phyloP scores from a whole-genome alignment of 1,140 invertebrate genomes.

The Galleria mellonella region DNA sequence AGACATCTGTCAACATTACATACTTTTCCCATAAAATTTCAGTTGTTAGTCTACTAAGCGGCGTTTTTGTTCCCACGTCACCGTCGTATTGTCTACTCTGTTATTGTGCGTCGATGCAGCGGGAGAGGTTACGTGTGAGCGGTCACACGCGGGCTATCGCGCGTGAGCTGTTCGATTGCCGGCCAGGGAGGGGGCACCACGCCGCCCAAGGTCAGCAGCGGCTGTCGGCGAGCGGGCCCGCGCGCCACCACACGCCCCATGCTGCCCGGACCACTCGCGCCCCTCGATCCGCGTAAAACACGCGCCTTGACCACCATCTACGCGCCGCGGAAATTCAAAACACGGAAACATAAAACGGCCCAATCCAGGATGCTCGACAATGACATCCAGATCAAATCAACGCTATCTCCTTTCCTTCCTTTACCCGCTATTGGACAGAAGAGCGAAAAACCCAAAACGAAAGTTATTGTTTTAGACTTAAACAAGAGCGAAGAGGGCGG shows the following conservation, averaged over 20 bases:
- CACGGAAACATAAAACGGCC: constrained; percentile 50
- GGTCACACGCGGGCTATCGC: constrained; percentile 22
- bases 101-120: constrained; percentile 14
- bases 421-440: constrained; percentile 66
- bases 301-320: constrained; percentile 65
- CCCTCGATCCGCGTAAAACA: constrained; percentile 51
- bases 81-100: constrained; percentile 6
- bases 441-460: constrained; percentile 38
- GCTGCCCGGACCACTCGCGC: constrained; percentile 52
- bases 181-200: constrained; percentile 15
- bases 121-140: constrained; percentile 13
- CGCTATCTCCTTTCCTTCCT: constrained; percentile 60
- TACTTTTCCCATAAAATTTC: too few relatives aligned
- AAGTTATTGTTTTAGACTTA: constrained; percentile 55
- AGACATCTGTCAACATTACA: too few relatives aligned
- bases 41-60: too few relatives aligned
- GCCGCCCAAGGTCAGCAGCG: constrained; percentile 38
- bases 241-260: constrained; percentile 38
- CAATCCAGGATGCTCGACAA: constrained; percentile 61
- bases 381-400: constrained; percentile 48
- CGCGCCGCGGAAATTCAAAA: constrained; percentile 49
- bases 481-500: constrained; percentile 32
- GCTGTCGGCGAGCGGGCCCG: constrained; percentile 40
- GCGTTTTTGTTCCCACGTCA: not conserved
- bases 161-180: constrained; percentile 34